Evolutionary conservation across 2,888 invertebrate genomes (phyloP).

Genomic region (Netelia fuscicornis): DNA sequence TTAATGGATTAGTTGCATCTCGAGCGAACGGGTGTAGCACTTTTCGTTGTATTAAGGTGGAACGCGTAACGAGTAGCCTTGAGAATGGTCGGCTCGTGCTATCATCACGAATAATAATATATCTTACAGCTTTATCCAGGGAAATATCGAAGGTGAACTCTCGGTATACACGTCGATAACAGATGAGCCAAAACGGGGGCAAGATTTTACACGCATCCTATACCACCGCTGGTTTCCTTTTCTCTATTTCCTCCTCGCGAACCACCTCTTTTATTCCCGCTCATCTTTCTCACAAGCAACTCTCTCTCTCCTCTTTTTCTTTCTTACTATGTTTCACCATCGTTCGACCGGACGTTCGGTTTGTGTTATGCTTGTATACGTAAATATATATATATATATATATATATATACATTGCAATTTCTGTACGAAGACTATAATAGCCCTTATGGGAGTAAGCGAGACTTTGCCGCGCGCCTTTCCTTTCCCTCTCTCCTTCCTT

Average conservation of each 20-base stretch:
- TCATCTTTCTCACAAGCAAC: background rate
- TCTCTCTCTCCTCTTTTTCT: slow-evolving; percentile 28
- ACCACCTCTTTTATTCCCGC: slow-evolving; percentile 19
- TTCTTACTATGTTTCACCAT: slow-evolving; percentile 1
- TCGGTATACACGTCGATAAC: background rate
- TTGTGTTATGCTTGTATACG: background rate
- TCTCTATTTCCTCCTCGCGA: background rate
- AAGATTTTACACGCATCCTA: background rate
- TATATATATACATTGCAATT: background rate
- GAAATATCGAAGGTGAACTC: slow-evolving; percentile 15
- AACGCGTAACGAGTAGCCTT: slow-evolving; percentile 55
- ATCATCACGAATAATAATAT: slow-evolving; percentile 42
- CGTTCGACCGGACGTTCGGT: slow-evolving; percentile 28
- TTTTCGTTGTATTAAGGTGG: slow-evolving; percentile 69
- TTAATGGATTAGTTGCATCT: slow-evolving; percentile 45
- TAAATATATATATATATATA: background rate
- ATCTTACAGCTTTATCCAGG: slow-evolving; percentile 40
- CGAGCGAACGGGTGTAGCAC: slow-evolving; percentile 63
- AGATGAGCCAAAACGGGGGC: background rate
- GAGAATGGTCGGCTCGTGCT: slow-evolving; percentile 58
- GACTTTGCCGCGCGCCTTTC: slow-evolving; percentile 53
- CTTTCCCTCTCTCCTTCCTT: slow-evolving; percentile 39
- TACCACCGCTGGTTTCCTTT: background rate
- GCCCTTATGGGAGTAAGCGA: slow-evolving; percentile 49
- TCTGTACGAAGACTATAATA: slow-evolving; percentile 20